Conservation (phyloP, 23 tunicate genomes). For the Ciona savignyi region DNA sequence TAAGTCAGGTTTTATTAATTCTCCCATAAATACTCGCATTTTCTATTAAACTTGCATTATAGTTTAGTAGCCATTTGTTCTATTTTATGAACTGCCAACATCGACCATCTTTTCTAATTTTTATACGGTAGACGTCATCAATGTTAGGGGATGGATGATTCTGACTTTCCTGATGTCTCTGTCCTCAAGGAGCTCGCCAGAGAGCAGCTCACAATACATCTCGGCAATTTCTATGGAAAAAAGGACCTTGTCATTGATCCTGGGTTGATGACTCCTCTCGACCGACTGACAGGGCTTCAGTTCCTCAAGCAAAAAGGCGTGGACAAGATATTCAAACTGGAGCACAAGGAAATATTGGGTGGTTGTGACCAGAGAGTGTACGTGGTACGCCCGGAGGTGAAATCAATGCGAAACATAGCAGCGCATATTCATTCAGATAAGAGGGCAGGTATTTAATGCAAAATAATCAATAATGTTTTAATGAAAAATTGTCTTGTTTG, state of each 20-base stretch:
- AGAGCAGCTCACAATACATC: constrained; percentile 38
- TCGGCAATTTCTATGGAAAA: constrained; percentile 78
- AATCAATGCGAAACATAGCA: constrained; percentile 72
- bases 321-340: constrained; percentile 66
- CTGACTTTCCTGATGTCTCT: background rate
- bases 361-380: constrained; percentile 83
- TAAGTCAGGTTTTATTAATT: too few species aligned
- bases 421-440: constrained; percentile 64
- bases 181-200: constrained; percentile 44
- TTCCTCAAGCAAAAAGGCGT: constrained; percentile 74
- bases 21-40: too few species aligned
- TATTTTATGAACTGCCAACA: too few species aligned
- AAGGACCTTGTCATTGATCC: constrained; percentile 90
- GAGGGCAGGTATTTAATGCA: constrained; percentile 72
- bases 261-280: constrained; percentile 60
- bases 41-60: too few species aligned
- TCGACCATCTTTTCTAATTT: background rate
- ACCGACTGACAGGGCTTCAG: constrained; percentile 72
- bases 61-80: too few species aligned
- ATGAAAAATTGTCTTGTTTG: too few species aligned
- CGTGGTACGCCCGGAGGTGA: constrained; percentile 64
- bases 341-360: constrained; percentile 71
- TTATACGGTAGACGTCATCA: background rate
- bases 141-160: background rate
- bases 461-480: too few species aligned